phyloP scores from a whole-genome alignment of 2,113 vertebrate genomes.

The Percopsis transmontana region DNA sequence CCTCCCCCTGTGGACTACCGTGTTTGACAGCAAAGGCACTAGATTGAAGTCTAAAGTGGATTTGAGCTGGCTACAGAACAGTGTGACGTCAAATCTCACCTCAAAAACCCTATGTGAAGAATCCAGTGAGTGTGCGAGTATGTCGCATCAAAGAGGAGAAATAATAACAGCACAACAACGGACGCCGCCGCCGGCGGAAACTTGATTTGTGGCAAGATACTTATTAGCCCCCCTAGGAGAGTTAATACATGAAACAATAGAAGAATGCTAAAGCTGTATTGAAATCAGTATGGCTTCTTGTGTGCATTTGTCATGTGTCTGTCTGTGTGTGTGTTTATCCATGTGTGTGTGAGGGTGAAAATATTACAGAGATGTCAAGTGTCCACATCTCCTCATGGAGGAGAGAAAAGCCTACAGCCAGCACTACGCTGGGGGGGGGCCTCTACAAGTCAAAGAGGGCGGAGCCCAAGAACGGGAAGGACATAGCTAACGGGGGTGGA shows the following conservation, averaged over 20 bases:
- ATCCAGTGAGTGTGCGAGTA: neutral
- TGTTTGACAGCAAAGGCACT: constrained; percentile 70
- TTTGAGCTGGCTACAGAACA: constrained; percentile 48
- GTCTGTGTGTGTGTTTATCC: constrained; percentile 48
- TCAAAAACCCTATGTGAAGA: constrained; percentile 12
- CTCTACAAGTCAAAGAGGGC: neutral
- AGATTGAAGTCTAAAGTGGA: constrained; percentile 58
- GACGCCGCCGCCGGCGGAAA: too few species aligned
- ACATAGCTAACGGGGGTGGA: too few species aligned
- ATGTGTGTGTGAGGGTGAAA: constrained; percentile 73
- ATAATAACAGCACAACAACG: too few species aligned
- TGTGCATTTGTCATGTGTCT: constrained; percentile 1
- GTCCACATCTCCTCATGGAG: constrained; percentile 92
- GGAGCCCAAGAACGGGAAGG: neutral
- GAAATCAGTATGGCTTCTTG: constrained; percentile 87
- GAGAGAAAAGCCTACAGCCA: constrained; percentile 88
- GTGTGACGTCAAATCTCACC: constrained; percentile 18
- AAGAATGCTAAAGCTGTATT: constrained; percentile 66
- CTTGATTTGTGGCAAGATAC: too few species aligned
- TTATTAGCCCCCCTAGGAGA: neutral
- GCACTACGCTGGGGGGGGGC: constrained; percentile 44
- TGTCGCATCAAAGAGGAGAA: too few species aligned
- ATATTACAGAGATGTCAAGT: constrained; percentile 82
- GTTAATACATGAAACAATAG: neutral
- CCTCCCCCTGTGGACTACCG: constrained; percentile 18